These are phyloP conservation scores for Zoanthus gigantus DNA, from an alignment of 92 coral and sea anemone species.

Conservation along the genomic window DNA sequence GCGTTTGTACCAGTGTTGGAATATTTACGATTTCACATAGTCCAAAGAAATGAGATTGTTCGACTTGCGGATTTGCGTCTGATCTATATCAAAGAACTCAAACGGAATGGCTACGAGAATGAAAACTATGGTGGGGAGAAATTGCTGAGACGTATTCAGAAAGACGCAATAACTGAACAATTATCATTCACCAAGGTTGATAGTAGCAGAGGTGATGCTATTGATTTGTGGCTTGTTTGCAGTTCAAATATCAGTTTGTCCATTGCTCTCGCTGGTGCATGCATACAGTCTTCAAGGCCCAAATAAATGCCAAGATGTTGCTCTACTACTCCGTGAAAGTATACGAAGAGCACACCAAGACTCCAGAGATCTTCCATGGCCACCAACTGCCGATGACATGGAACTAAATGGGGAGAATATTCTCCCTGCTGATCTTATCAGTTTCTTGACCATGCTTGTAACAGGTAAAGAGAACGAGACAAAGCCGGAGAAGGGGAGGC, in stretches of 20 bases:
- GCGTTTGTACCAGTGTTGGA: slow-evolving; percentile 24
- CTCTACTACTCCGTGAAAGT: not conserved
- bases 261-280: slow-evolving; percentile 32
- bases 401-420: not conserved
- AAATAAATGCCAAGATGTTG: slow-evolving; percentile 9
- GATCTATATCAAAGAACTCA: not conserved
- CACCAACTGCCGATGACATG: slow-evolving; percentile 37
- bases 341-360: slow-evolving; percentile 14
- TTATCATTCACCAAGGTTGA: not conserved
- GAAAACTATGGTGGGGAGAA: not conserved
- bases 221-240: not conserved
- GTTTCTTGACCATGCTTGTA: not conserved
- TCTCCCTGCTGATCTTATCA: slow-evolving; percentile 17
- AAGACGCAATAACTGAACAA: not conserved
- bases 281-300: slow-evolving; percentile 24
- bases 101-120: not conserved
- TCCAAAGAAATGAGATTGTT: slow-evolving; percentile 29
- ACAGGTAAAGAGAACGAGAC: not conserved
- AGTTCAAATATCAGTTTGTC: not conserved
- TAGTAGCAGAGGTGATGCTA: not conserved
- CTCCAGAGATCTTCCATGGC: slow-evolving; percentile 41
- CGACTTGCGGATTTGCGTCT: slow-evolving; percentile 25
- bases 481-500: slow-evolving; percentile 6
- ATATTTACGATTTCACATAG: not conserved
- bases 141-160: not conserved